phyloP scores from a whole-genome alignment of 2,113 vertebrate species.

The Formicarius rufipectus region DNA sequence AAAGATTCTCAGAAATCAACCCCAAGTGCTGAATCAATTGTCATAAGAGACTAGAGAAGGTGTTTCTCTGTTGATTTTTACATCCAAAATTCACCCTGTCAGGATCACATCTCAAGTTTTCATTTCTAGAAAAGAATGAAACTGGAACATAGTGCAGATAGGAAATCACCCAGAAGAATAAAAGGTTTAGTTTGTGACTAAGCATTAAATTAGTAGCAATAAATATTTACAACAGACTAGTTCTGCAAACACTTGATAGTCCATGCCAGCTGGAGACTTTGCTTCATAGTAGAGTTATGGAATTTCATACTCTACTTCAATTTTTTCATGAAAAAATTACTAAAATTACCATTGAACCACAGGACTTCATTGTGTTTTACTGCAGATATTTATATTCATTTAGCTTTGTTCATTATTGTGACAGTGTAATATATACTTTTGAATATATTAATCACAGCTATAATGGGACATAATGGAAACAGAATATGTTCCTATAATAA shows the following conservation, averaged over 20 bases:
- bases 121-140: neutral
- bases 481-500: slow-evolving; percentile 25
- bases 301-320: slow-evolving; percentile 7
- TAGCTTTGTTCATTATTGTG: slow-evolving; percentile 20
- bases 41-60: neutral
- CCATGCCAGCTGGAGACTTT: neutral
- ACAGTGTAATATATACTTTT: slow-evolving; percentile 31
- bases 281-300: neutral
- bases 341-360: neutral
- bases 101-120: neutral
- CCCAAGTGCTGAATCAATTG: neutral
- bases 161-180: neutral
- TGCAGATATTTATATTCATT: slow-evolving; percentile 27
- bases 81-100: neutral
- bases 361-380: slow-evolving; percentile 17
- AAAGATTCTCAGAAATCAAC: neutral
- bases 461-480: slow-evolving; percentile 40
- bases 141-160: neutral
- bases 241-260: neutral
- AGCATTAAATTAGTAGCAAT: neutral
- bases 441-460: slow-evolving; percentile 35
- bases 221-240: neutral
- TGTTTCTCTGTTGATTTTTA: neutral
- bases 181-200: neutral
- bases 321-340: slow-evolving; percentile 14